Conservation (phyloP, 2,797 vertebrate species). For the Ceryle rudis region DNA sequence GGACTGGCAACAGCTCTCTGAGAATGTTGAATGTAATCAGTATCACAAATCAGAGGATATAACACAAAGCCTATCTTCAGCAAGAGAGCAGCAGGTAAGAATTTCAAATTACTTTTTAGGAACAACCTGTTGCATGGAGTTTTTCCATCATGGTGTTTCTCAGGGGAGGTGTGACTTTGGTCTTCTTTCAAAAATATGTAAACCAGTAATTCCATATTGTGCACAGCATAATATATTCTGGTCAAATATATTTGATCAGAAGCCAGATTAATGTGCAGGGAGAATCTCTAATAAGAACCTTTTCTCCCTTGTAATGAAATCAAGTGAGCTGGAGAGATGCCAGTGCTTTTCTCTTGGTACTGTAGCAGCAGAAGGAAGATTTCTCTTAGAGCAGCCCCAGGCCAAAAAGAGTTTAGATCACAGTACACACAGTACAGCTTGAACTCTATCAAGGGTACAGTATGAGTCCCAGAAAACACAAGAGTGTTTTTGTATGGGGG, state of each 20-base stretch:
- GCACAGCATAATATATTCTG: neutral
- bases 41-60: conserved; percentile 83
- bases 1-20: conserved; percentile 84
- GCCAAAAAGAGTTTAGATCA: neutral
- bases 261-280: neutral
- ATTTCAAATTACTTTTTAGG: neutral
- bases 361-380: neutral
- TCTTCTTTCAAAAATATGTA: neutral
- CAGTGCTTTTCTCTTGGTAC: neutral
- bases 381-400: neutral
- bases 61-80: conserved; percentile 77
- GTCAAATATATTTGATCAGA: neutral
- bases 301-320: neutral
- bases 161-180: neutral
- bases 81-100: conserved; percentile 84
- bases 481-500: neutral
- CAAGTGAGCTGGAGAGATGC: neutral
- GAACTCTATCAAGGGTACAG: neutral
- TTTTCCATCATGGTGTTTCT: neutral
- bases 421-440: neutral
- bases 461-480: neutral
- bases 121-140: neutral
- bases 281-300: neutral
- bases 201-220: neutral
- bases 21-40: conserved; percentile 75